phyloP scores from a whole-genome alignment of 2,113 vertebrate species.

The Halcyon senegalensis region DNA sequence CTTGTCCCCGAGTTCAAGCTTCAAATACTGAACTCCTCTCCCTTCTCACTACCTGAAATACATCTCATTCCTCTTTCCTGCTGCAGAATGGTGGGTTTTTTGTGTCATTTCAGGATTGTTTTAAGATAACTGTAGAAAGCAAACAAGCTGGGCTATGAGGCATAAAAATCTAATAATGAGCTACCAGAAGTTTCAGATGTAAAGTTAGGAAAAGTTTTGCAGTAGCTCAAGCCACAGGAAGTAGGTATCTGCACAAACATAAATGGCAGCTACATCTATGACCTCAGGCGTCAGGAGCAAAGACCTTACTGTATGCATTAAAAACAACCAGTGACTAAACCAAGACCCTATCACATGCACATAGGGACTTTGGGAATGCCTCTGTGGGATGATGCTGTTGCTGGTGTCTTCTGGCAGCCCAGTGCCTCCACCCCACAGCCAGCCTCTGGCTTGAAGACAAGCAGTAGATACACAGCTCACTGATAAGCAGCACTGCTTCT shows the following conservation, averaged over 20 bases:
- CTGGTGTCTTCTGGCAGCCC: too few species aligned
- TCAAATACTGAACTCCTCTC: not conserved
- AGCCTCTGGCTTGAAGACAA: not conserved
- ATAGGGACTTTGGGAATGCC: not conserved
- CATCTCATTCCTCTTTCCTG: not conserved
- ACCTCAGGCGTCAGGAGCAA: not conserved
- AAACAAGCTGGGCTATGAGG: not conserved
- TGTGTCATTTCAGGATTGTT: not conserved
- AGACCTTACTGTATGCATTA: not conserved
- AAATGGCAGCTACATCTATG: not conserved
- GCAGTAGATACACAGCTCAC: not conserved
- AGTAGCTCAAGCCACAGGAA: not conserved
- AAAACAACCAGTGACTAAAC: not conserved
- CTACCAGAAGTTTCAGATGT: not conserved
- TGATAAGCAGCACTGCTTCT: fast-evolving
- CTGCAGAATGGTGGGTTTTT: not conserved
- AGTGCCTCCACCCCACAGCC: not conserved
- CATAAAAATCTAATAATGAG: not conserved
- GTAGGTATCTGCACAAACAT: not conserved
- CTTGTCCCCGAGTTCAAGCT: not conserved
- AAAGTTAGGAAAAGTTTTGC: not conserved
- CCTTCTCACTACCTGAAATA: not conserved
- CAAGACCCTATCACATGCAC: too few species aligned
- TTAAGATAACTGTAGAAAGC: not conserved
- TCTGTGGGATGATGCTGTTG: not conserved